Evolutionary conservation across 2,113 vertebrate genomes (phyloP), one percentile per base, ranked within the genome.

Genomic region (Ploceus nigricollis): DNA sequence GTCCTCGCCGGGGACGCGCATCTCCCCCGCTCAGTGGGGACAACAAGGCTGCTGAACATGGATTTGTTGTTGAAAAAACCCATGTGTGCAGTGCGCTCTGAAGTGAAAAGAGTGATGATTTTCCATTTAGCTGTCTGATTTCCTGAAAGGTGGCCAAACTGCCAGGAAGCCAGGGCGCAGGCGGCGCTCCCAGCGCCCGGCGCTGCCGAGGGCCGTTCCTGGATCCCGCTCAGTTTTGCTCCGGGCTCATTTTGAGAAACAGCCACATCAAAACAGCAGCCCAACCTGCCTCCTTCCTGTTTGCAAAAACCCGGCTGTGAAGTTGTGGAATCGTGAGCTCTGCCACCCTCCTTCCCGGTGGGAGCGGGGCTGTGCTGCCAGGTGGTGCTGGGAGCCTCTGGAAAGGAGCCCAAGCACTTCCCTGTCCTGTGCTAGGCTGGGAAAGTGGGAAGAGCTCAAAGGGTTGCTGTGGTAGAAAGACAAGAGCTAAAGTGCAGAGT

Each of bases 311-410:
- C 33, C 17, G 6, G 2, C 47, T 15, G 72, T 7, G 72, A 40
- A n/a, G 54, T 4, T 5, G 28, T 1, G 3, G 86, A 15, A 30
- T 7, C 19, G 28, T 5, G 47, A 39, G 5, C 58, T 8, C 51
- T 0, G 1, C 66, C 1, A 0, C 11, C 7, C 47, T 19, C 18
- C 47, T 40, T 57, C 42, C 45, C 3, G 0, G 4, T 44, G 82
- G 57, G 30, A 82, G 53, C 1, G 1, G 63, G 54, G 45, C 14
- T 39, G 63, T 2, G 6, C 4, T 22, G 76, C 73, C 82, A 50
- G 30, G 31, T 12, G 64, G 4, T 0, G 6, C 30, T 54, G 64
- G 68, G 25, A 65, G 20, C 7, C 50, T 51, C 17, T 3, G 0
- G 3, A 6, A 42, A 73, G 56, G 51, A 75, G 35, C 47, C 56